A percentile compares a stretch with the other conserved stretches of the same genome.
Conservation (phyloP, 2,888 invertebrate genomes). For the Automeris io region DNA sequence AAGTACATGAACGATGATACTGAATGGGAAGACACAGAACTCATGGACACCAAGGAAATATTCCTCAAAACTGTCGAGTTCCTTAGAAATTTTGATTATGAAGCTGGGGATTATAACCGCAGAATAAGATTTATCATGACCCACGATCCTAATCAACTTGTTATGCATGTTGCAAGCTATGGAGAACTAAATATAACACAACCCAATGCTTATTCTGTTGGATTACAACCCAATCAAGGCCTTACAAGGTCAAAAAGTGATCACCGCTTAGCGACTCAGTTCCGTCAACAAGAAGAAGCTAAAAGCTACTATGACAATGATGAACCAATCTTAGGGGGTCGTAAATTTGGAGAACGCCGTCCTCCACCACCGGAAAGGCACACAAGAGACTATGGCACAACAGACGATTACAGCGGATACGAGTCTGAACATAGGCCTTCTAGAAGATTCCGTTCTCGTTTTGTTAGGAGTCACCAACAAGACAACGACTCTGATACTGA, state of each 20-base stretch:
- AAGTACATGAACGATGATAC: constrained; percentile 94
- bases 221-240: constrained; percentile 81
- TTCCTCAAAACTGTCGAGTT: constrained; percentile 97
- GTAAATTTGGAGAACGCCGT: constrained; percentile 86
- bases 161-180: constrained; percentile 90
- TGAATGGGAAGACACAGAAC: constrained; percentile 94
- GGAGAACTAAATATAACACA: constrained; percentile 91
- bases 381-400: constrained; percentile 75
- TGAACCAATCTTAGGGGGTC: constrained; percentile 83
- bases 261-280: constrained; percentile 91
- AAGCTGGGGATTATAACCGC: constrained; percentile 91
- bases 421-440: constrained; percentile 79
- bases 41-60: constrained; percentile 97
- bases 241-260: constrained; percentile 96
- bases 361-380: constrained; percentile 72
- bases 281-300: constrained; percentile 89
- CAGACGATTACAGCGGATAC: constrained; percentile 83
- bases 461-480: constrained; percentile 81
- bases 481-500: constrained; percentile 89
- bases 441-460: constrained; percentile 84
- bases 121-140: constrained; percentile 91
- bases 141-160: constrained; percentile 94
- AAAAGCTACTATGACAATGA: constrained; percentile 80
- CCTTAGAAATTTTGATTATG: constrained; percentile 95
- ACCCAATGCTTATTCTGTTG: constrained; percentile 77